These are phyloP conservation scores for Camponotus vicinus DNA, from an alignment of 1,140 invertebrate genomes.

Conservation along the genomic window DNA sequence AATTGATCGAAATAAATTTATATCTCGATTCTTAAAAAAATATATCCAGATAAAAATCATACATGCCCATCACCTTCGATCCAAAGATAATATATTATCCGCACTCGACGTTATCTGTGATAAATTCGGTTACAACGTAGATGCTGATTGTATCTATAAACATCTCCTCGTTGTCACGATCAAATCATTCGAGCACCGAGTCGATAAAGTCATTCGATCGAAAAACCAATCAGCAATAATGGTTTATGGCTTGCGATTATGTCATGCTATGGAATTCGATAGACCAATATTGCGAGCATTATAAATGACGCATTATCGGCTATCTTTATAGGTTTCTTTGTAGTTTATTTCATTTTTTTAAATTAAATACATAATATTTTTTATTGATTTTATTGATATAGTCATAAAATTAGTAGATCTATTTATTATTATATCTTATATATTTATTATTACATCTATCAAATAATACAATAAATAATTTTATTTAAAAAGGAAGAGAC, in stretches of 20 bases:
- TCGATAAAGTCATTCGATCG: constrained; percentile 35
- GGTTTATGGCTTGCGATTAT: constrained; percentile 56
- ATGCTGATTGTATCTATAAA: background rate
- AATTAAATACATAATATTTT: background rate
- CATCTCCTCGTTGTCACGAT: constrained; percentile 21
- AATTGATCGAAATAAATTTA: constrained; percentile 5
- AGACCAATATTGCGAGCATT: constrained; percentile 64
- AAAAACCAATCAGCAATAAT: constrained; percentile 65
- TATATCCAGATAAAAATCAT: background rate
- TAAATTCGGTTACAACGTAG: constrained; percentile 14
- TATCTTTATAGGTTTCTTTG: constrained; percentile 9
- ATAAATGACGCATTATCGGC: constrained; percentile 67
- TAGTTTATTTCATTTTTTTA: background rate
- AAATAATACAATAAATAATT: background rate
- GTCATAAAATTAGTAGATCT: background rate
- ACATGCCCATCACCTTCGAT: background rate
- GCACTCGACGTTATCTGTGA: constrained; percentile 8
- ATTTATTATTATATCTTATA: constrained; percentile 10
- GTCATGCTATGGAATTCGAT: constrained; percentile 62
- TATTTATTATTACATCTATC: background rate
- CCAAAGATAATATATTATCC: constrained; percentile 2
- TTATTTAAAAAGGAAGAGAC: background rate
- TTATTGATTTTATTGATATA: background rate
- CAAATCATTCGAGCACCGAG: constrained; percentile 16
- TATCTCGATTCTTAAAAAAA: background rate